Evolutionary conservation across 2,888 invertebrate species (phyloP), one percentile per base, ranked within the genome.

Genomic region (Boloria euphrosyne): DNA sequence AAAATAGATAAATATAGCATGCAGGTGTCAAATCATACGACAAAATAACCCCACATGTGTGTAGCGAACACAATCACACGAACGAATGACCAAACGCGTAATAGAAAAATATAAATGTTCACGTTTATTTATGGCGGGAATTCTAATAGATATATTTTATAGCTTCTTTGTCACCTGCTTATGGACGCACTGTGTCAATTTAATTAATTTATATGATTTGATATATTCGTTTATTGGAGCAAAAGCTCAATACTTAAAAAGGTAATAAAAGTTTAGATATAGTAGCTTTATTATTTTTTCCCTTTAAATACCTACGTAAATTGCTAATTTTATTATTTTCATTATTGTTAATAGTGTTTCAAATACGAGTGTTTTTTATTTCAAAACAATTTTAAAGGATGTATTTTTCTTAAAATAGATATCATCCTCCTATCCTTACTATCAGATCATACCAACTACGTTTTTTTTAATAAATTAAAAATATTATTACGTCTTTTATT

Each of bases 41-140:
- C 27, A 38, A 17, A 27, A 27, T 49, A 10, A 14, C 55, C 18
- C 67, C 73, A 74, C 72, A 74, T 73, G 74, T 66, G 67, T 71
- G 70, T 52, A 66, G 46, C 76, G 17, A 74, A 76, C 71, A 55
- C 52, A 68, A 74, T 74, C 70, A 73, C 66, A 67, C 69, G 58
- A 70, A 54, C 55, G 67, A 68, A 68, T 71, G 73, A 57, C 62
- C 53, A 52, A 31, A 46, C 52, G 47, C 46, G 44, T 59, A 58
- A 67, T 62, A 57, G 64, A 65, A 63, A 61, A 70, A 49, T 69
- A 66, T 55, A 59, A 66, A 66, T 59, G 66, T 64, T 58, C 59
- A 63, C 58, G 38, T 55, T 60, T 55, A 69, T 67, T 65, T 60
- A 65, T 59, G n/a, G 65, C 65, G 59, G 38, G 38, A 53, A 65